A percentile compares a stretch with the other conserved stretches of the same genome.
phyloP scores from a whole-genome alignment of 2,797 vertebrate genomes.

The Mallotus villosus region DNA sequence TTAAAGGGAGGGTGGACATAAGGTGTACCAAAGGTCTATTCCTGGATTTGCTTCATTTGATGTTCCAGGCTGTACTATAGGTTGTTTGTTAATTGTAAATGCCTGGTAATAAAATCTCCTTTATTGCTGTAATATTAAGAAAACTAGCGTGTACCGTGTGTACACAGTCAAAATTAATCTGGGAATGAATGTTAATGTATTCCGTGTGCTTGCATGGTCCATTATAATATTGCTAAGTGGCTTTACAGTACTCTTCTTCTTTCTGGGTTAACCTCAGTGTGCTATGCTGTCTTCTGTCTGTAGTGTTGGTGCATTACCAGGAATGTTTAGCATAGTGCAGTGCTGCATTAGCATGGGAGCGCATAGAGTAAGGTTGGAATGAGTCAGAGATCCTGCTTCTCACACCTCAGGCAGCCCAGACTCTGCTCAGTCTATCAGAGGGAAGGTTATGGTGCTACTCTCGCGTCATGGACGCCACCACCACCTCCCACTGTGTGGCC shows the following conservation, averaged over 20 bases:
- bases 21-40: background rate
- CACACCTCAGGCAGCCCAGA: background rate
- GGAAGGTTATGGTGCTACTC: background rate
- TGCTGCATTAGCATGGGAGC: slow-evolving; percentile 1
- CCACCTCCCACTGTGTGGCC: background rate
- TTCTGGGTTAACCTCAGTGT: background rate
- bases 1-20: background rate
- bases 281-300: background rate
- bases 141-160: too few species aligned
- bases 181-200: background rate
- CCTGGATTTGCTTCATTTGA: background rate
- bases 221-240: background rate
- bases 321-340: background rate
- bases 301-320: slow-evolving; percentile 1
- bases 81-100: background rate
- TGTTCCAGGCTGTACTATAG: background rate
- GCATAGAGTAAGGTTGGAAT: background rate
- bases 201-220: background rate
- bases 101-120: background rate
- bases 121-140: background rate
- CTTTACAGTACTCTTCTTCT: background rate
- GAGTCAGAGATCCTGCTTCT: background rate
- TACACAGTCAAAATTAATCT: too few species aligned
- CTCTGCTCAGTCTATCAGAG: background rate
- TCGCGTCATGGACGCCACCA: background rate